A percentile compares a stretch with the other conserved stretches of the same genome.
Conservation (phyloP, 2,797 vertebrate species). For the Dicrostonyx torquatus region DNA sequence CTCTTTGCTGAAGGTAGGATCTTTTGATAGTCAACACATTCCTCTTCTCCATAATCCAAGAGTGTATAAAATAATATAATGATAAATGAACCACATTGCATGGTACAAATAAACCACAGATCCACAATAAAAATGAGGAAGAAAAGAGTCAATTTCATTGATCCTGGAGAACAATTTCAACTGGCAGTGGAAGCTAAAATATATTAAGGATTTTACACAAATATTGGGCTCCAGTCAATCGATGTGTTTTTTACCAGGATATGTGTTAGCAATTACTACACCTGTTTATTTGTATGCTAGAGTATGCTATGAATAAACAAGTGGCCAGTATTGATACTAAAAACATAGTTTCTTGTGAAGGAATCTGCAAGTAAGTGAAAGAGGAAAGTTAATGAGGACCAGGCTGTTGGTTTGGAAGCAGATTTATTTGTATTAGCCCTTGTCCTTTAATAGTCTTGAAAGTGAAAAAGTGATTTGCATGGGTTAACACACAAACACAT, state of each 20-base stretch:
- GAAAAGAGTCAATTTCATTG: background rate
- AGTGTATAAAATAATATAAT: background rate
- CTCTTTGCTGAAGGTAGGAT: background rate
- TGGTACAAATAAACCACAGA: constrained; percentile 4
- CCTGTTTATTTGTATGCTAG: background rate
- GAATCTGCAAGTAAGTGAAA: constrained; percentile 4
- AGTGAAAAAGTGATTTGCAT: background rate
- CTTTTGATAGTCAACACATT: background rate
- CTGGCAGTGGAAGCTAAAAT: background rate
- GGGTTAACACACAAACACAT: background rate
- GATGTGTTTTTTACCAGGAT: constrained; percentile 3
- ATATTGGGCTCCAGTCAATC: background rate
- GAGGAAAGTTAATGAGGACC: background rate
- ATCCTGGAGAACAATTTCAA: constrained; percentile 28
- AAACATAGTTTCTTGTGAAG: background rate
- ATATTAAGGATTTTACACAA: background rate
- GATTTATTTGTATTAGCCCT: background rate
- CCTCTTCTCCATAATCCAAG: background rate
- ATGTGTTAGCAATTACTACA: constrained; percentile 36
- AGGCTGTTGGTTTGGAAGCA: background rate
- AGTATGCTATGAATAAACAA: constrained; percentile 22
- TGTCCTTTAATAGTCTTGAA: background rate
- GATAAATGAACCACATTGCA: background rate
- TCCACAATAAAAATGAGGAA: background rate
- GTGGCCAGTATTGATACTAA: background rate